Percentiles rank a stretch among this genome's conserved stretches.
phyloP scores from a whole-genome alignment of 2,113 vertebrate genomes.

The Labeo catla region DNA sequence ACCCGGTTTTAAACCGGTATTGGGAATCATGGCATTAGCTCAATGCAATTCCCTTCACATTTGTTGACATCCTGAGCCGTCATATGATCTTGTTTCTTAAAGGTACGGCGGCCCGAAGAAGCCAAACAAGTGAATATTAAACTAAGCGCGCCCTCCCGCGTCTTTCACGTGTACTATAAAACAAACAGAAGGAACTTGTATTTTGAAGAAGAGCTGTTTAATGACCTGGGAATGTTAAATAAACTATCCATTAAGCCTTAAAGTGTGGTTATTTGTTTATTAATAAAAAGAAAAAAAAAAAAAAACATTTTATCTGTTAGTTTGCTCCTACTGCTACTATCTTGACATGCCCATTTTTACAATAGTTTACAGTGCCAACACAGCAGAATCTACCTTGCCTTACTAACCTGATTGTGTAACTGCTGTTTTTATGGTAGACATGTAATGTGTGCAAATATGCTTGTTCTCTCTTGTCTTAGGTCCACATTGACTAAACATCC shows the following conservation, averaged over 20 bases:
- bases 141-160: conserved; percentile 32
- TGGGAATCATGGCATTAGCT: not conserved
- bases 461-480: not conserved
- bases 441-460: conserved; percentile 9
- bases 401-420: not conserved
- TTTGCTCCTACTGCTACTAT: not conserved
- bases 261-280: not conserved
- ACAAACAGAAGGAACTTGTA: not conserved
- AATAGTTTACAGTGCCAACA: not conserved
- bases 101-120: conserved; percentile 57
- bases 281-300: not conserved
- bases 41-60: not conserved
- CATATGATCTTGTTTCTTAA: conserved; percentile 51
- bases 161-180: not conserved
- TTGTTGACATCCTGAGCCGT: conserved; percentile 64
- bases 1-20: not conserved
- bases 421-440: conserved; percentile 5
- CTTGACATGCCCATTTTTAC: not conserved
- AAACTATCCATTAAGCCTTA: not conserved
- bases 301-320: not conserved
- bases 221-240: not conserved
- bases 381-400: not conserved
- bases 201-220: not conserved
- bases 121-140: conserved; percentile 38
- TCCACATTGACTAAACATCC: not conserved